phyloP scores from a whole-genome alignment of 2,888 invertebrate genomes.

The Apamea epomidion region DNA sequence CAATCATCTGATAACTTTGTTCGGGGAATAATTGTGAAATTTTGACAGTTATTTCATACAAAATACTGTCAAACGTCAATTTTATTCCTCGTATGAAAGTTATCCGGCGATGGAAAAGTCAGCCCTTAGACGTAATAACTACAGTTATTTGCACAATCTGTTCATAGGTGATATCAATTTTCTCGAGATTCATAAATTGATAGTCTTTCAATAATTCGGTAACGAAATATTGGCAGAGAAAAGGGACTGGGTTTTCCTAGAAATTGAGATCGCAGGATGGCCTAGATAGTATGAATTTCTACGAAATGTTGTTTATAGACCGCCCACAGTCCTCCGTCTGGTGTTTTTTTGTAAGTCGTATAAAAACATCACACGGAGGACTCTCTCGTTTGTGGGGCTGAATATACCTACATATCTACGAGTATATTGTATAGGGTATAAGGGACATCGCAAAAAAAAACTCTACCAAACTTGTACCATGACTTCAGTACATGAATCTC shows the following conservation, averaged over 20 bases:
- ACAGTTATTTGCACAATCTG: background rate
- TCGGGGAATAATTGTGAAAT: no score
- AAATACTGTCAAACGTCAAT: no score
- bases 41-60: no score
- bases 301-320: background rate
- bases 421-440: background rate
- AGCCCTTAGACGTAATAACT: background rate
- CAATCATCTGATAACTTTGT: no score
- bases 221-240: conserved; percentile 2
- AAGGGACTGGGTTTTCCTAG: conserved; percentile 7
- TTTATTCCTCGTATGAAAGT: no score
- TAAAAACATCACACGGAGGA: background rate
- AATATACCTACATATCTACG: background rate
- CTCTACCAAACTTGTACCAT: background rate
- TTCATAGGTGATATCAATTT: conserved; percentile 1
- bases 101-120: no score
- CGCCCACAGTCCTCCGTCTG: background rate
- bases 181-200: background rate
- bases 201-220: conserved; percentile 20
- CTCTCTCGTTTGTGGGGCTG: background rate
- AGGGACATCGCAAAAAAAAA: background rate
- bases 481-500: no score
- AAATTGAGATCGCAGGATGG: conserved; percentile 15
- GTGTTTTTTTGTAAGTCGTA: conserved; percentile 7
- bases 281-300: conserved; percentile 13